Conservation (phyloP, 2,113 vertebrate genomes). For the Heteronetta atricapilla region DNA sequence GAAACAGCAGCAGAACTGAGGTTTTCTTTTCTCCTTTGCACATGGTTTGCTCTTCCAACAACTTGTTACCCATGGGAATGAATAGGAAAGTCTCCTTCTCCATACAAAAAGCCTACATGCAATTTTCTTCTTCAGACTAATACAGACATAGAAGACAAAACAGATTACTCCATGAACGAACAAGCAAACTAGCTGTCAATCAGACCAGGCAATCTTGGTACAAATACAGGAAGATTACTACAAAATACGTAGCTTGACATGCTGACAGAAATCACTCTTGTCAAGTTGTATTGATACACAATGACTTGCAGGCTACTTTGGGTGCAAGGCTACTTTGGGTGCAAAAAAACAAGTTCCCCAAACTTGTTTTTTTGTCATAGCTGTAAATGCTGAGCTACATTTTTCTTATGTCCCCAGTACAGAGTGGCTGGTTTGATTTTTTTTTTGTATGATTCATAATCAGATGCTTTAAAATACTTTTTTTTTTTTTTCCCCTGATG, state of each 20-base stretch:
- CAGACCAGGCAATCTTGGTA: constrained; percentile 3
- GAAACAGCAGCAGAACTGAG: not conserved
- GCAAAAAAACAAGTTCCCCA: not conserved
- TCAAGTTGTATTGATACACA: not conserved
- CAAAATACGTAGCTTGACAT: constrained; percentile 33
- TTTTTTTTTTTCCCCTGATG: not conserved
- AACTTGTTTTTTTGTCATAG: not conserved
- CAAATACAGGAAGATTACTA: constrained; percentile 50
- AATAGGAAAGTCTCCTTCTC: not conserved
- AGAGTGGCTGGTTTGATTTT: not conserved
- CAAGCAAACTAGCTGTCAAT: constrained; percentile 41
- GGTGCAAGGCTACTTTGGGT: not conserved
- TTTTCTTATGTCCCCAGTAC: not conserved
- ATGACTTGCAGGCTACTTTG: not conserved
- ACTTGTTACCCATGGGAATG: not conserved
- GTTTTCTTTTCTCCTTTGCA: not conserved
- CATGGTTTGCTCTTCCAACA: not conserved
- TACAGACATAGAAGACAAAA: constrained; percentile 28
- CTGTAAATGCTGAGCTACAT: not conserved
- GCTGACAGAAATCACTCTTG: constrained; percentile 33
- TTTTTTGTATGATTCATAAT: constrained; percentile 58
- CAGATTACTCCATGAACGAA: constrained; percentile 48
- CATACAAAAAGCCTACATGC: not conserved
- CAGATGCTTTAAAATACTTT: constrained; percentile 46
- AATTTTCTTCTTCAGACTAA: constrained; percentile 47